Conservation (phyloP, 2,888 invertebrate genomes). For the Caenorhabditis angaria region DNA sequence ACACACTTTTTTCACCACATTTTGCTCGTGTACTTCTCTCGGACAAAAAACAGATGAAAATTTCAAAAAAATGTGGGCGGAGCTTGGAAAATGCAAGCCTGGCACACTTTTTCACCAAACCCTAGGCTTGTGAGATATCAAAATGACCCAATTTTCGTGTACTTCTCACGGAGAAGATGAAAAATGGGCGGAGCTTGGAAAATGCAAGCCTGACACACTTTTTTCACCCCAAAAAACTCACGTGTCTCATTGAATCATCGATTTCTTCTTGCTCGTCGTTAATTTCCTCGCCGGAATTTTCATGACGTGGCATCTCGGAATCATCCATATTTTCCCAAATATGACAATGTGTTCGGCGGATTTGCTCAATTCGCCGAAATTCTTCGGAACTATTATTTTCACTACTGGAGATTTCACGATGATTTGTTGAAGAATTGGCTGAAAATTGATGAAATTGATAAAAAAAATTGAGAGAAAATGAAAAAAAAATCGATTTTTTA, state of each 20-base stretch:
- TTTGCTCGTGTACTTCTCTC: background rate
- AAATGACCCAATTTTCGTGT: background rate
- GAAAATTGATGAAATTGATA: background rate
- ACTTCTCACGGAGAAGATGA: background rate
- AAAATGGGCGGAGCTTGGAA: too few relatives aligned
- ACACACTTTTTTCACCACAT: background rate
- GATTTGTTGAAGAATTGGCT: background rate
- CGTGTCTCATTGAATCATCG: background rate
- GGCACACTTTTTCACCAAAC: too few relatives aligned
- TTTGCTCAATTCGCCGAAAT: background rate
- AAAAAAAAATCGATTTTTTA: too few relatives aligned
- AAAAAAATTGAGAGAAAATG: background rate
- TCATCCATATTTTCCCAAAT: conserved; percentile 1
- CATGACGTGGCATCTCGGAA: background rate
- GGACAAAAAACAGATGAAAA: too few relatives aligned
- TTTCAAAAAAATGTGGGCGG: too few relatives aligned
- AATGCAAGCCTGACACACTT: too few relatives aligned
- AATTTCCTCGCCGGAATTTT: too few relatives aligned
- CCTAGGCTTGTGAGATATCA: too few relatives aligned
- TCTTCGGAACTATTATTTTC: background rate
- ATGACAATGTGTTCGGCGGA: background rate
- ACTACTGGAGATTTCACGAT: background rate
- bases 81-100: too few relatives aligned
- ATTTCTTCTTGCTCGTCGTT: background rate
- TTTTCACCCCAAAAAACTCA: background rate